phyloP scores from a whole-genome alignment of 2,797 vertebrate genomes.

The Crenichthys baileyi region DNA sequence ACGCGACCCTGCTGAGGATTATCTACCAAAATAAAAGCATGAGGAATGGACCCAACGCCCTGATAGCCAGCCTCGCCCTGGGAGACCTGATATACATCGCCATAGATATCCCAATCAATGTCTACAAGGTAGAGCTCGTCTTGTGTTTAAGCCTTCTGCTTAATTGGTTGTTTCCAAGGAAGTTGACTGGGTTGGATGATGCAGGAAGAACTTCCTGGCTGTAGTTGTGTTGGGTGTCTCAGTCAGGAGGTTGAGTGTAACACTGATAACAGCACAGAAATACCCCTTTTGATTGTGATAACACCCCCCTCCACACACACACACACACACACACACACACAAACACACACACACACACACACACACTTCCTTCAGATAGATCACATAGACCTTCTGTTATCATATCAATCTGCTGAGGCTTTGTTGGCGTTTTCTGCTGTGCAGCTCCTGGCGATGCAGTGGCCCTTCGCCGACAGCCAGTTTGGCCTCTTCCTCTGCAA shows the following conservation, averaged over 20 bases:
- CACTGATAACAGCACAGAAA: constrained; percentile 58
- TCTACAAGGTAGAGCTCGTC: constrained; percentile 86
- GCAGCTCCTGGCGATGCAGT: constrained; percentile 87
- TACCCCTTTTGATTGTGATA: constrained; percentile 37
- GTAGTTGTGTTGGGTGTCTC: constrained; percentile 24
- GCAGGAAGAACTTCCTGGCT: background rate
- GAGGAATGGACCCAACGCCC: constrained; percentile 94
- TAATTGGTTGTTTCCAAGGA: background rate
- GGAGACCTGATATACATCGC: constrained; percentile 96
- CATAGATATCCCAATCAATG: constrained; percentile 91
- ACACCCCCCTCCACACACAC: background rate
- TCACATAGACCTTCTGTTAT: background rate
- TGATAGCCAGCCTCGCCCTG: constrained; percentile 94
- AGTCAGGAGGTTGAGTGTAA: constrained; percentile 48
- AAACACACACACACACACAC: background rate
- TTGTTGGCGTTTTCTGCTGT: constrained; percentile 33
- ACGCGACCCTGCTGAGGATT: constrained; percentile 92
- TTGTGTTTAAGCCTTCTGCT: background rate
- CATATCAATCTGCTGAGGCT: background rate
- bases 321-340: no score
- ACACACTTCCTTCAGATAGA: background rate
- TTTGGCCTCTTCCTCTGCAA: constrained; percentile 92
- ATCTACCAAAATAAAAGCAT: constrained; percentile 95
- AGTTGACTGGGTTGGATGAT: background rate
- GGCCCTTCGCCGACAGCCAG: constrained; percentile 86